Percentiles rank a stretch among this genome's conserved stretches.
phyloP scores from a whole-genome alignment of 2,797 vertebrate species.

The Graptemys geographica region DNA sequence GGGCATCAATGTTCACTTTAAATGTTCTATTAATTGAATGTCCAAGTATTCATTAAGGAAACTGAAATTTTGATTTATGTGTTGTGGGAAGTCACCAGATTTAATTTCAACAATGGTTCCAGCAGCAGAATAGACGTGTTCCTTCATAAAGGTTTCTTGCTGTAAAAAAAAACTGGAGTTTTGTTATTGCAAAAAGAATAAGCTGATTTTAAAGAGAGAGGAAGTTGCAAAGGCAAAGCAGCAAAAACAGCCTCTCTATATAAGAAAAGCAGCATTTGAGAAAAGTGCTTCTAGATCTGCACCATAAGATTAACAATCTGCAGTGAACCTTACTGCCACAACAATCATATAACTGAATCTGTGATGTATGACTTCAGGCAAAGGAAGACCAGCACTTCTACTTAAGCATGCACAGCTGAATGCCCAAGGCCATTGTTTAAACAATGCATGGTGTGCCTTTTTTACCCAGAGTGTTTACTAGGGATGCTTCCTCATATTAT shows the following conservation, averaged over 20 bases:
- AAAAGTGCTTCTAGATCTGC: background rate
- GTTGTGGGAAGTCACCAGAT: background rate
- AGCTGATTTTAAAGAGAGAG: background rate
- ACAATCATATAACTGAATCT: background rate
- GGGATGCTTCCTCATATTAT: background rate
- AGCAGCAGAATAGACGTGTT: background rate
- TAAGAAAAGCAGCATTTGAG: background rate
- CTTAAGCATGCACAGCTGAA: slow-evolving; percentile 5
- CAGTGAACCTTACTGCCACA: background rate
- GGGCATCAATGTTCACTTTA: slow-evolving; percentile 26
- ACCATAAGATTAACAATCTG: background rate
- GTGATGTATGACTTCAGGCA: background rate
- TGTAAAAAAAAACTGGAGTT: background rate
- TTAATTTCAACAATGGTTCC: background rate
- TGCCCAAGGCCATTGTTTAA: background rate
- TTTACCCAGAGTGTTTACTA: background rate
- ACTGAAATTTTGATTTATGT: slow-evolving; percentile 47
- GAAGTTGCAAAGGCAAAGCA: background rate
- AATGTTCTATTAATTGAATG: slow-evolving; percentile 33
- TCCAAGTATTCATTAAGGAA: slow-evolving; percentile 51
- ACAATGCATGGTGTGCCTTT: background rate
- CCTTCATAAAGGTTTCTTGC: background rate
- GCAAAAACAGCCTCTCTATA: background rate
- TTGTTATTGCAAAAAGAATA: background rate
- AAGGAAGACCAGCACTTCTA: slow-evolving; percentile 11